Evolutionary conservation across 1,140 invertebrate genomes (phyloP).

Genomic region (Hydropsyche tenuis): DNA sequence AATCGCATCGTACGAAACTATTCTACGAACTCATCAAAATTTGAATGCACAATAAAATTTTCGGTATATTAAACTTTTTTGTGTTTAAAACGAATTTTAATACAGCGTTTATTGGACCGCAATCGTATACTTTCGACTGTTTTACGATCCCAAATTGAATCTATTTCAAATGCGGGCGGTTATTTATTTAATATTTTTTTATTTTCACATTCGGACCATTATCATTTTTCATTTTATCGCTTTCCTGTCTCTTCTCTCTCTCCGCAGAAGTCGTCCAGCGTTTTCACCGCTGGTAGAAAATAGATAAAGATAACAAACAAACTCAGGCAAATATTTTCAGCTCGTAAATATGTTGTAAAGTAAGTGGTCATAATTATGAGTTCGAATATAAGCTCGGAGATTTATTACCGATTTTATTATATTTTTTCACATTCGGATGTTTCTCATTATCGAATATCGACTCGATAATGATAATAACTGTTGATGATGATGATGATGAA

Average conservation of each 20-base stretch:
- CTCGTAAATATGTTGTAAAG: constrained; percentile 21
- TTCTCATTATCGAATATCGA: too few species aligned
- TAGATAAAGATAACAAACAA: constrained; percentile 28
- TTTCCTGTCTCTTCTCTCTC: not conserved
- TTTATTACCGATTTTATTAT: too few species aligned
- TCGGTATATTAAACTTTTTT: not conserved
- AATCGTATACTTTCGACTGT: not conserved
- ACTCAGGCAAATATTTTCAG: constrained; percentile 18
- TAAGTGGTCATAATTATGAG: constrained; percentile 27
- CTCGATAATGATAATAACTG: too few species aligned
- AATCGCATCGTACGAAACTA: too few species aligned
- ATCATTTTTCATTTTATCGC: constrained; percentile 17
- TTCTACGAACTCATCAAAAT: too few species aligned
- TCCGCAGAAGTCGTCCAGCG: not conserved
- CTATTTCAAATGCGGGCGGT: not conserved
- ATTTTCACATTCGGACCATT: not conserved
- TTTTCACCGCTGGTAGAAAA: constrained; percentile 24
- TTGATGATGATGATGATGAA: too few species aligned
- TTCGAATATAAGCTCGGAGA: not conserved
- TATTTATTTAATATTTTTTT: not conserved
- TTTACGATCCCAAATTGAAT: not conserved
- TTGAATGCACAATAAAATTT: too few species aligned
- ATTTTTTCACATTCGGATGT: too few species aligned
- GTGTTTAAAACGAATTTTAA: not conserved
- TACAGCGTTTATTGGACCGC: not conserved